phyloP scores from a whole-genome alignment of 1,140 invertebrate genomes.

The Thaumatotibia leucotreta region DNA sequence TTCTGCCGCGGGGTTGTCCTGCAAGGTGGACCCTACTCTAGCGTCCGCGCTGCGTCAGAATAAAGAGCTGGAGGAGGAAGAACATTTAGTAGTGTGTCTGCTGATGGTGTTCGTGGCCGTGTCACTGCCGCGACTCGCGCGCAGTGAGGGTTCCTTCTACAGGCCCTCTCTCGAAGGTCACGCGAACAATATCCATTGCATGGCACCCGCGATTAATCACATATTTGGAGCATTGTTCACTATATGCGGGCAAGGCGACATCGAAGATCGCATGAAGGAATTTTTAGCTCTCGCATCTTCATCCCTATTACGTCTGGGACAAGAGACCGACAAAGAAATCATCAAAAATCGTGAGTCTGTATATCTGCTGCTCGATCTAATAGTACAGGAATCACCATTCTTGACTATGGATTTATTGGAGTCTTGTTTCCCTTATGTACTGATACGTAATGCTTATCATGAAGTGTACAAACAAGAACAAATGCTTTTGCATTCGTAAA shows the following conservation, averaged over 20 bases:
- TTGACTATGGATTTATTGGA: constrained; percentile 98
- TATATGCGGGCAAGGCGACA: constrained; percentile 95
- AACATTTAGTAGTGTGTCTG: constrained; percentile 95
- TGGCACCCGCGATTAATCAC: constrained; percentile 97
- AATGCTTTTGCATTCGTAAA: constrained; percentile 77
- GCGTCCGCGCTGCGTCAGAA: constrained; percentile 91
- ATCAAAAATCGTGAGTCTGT: constrained; percentile 97
- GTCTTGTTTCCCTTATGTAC: constrained; percentile 98
- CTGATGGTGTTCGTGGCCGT: constrained; percentile 99
- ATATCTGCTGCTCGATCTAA: constrained; percentile 96
- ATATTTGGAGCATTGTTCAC: constrained; percentile 98
- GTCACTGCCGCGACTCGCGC: constrained; percentile 96
- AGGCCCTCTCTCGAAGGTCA: constrained; percentile 95
- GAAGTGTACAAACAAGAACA: constrained; percentile 94
- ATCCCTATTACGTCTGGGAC: constrained; percentile 93
- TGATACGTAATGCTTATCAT: constrained; percentile 97
- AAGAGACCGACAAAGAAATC: constrained; percentile 96
- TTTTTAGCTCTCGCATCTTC: constrained; percentile 98
- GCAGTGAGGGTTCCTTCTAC: constrained; percentile 92
- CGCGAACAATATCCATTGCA: constrained; percentile 98
- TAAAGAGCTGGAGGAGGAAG: constrained; percentile 91
- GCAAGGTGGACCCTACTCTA: constrained; percentile 96
- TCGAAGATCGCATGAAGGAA: constrained; percentile 98
- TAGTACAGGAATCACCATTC: constrained; percentile 98
- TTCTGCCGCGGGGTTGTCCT: constrained; percentile 93